Evolutionary conservation across 1,140 invertebrate species (phyloP), one percentile per base, ranked within the genome.

Genomic region (Procambarus clarkii): DNA sequence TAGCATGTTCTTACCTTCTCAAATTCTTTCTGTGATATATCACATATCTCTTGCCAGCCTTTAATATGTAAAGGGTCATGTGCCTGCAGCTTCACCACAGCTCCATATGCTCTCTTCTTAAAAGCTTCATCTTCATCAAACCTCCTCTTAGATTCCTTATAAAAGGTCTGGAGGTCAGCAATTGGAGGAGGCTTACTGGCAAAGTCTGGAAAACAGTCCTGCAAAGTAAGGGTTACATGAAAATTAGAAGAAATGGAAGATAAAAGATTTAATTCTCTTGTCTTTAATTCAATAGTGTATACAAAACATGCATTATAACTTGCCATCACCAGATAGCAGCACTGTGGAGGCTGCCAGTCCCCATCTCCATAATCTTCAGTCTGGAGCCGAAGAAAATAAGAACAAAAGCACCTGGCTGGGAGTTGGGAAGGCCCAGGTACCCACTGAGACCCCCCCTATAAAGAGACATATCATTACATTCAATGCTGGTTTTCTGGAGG

Each of bases 91-190:
- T 98, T 96, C 0, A 99, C 99, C 69, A 99, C 99, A 95, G 97
- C 97, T 34, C 96, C 95, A 94, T 99, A 99, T 0, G 99, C 99
- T 87, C 98, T 95, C 94, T 98, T 98, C 94, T 99, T 99, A 94
- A 99, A 99, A 80, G 96, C 97, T 93, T 96, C 96, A 95, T 99
- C 98, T 81, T 96, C 95, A 95, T 99, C 99, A 96, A 99, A 99
- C 45, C 98, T 95, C 76, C 95, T 96, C 94, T 99, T 99, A 0
- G 99, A 98, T 95, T 99, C 98, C 94, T 96, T 97, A 94, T 97
- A 97, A 94, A 97, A 97, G 64, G 96, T 96, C 95, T 99, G 98
- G 74, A 99, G 96, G 95, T 99, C 98, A 50, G 96, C 95, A 94
- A 99, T 98, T 2, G 98, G 97, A 50, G 99, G 98, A 21, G 97